Base-by-base conservation (phyloP, 2,888 invertebrate genomes). In the Ormia ochracea region DNA sequence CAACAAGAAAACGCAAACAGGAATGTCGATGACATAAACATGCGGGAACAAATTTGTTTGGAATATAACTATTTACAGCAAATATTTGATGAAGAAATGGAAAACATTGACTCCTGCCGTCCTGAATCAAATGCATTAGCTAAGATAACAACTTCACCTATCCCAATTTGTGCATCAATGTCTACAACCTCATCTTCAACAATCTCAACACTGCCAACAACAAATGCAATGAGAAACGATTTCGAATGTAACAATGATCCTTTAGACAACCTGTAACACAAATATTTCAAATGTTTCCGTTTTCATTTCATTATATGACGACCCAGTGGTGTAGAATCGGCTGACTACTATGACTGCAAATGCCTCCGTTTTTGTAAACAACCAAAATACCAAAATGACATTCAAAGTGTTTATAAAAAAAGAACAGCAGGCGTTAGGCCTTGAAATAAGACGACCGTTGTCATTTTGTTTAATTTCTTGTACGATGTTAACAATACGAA, bases 221-320 rank as follows among this genome's bases (percentile, higher is more conserved):
- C 7, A 23, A 45, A 69, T 17, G 26, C 14, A 19, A 26, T 4
- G n/a, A 14, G 26, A 50, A 65, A 43, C 33, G 43, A 10, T 4
- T 50, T 56, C 33, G 43, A 66, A 52, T 33, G 26, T 12, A 54
- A 69, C 3, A 66, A 82, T 54, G 81, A 80, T 74, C 58, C 68
- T 7, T 31, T 74, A 68, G 78, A 80, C 33, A 80, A 73, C 61
- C 70, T 80, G 61, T 81, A 82, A 74, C 76, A 80, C 54, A 61
- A 79, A 50, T 59, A 70, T 63, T 33, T 56, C 19, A 72, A 73
- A 59, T 69, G 54, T 63, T 38, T 78, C 36, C 75, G 56, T 28
- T 75, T 69, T 28, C 48, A 75, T 59, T 78, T 79, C 36, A 63
- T 72, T 72, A 65, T 72, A 74, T 54, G 72, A n/a, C 61, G 75